A percentile compares a stretch with the other conserved stretches of the same genome.
phyloP scores from a whole-genome alignment of 1,140 invertebrate genomes.

The Chymomyza costata region DNA sequence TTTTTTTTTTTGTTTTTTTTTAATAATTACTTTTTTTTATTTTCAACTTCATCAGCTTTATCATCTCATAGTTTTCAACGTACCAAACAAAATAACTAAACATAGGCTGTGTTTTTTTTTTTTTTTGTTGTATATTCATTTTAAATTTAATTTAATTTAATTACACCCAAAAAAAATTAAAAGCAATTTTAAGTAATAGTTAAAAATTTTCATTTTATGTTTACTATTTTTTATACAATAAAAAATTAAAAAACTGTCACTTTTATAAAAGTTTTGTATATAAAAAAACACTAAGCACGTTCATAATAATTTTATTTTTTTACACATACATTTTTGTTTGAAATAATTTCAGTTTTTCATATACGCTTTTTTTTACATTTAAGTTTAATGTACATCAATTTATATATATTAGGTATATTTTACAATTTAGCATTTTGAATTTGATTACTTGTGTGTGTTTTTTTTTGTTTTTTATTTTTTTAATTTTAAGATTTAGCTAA shows the following conservation, averaged over 20 bases:
- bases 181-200: constrained; percentile 32
- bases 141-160: constrained; percentile 29
- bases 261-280: constrained; percentile 38
- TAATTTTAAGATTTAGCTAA: constrained; percentile 69
- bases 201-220: constrained; percentile 25
- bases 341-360: constrained; percentile 48
- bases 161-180: constrained; percentile 32
- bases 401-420: constrained; percentile 33
- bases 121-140: constrained; percentile 10
- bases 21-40: constrained; percentile 3
- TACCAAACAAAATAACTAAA: constrained; percentile 62
- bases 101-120: too few relatives aligned
- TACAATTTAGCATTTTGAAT: constrained; percentile 58
- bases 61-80: constrained; percentile 48
- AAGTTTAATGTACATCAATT: constrained; percentile 55
- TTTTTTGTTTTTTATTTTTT: constrained; percentile 32
- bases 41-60: constrained; percentile 13
- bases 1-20: constrained; percentile 3
- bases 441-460: constrained; percentile 33
- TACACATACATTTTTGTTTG: constrained; percentile 52
- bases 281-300: constrained; percentile 55
- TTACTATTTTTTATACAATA: constrained; percentile 29
- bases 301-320: constrained; percentile 9
- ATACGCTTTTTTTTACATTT: constrained; percentile 21
- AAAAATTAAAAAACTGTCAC: constrained; percentile 37